Base-by-base conservation (phyloP, 2,113 vertebrate genomes). In the Fregata magnificens region DNA sequence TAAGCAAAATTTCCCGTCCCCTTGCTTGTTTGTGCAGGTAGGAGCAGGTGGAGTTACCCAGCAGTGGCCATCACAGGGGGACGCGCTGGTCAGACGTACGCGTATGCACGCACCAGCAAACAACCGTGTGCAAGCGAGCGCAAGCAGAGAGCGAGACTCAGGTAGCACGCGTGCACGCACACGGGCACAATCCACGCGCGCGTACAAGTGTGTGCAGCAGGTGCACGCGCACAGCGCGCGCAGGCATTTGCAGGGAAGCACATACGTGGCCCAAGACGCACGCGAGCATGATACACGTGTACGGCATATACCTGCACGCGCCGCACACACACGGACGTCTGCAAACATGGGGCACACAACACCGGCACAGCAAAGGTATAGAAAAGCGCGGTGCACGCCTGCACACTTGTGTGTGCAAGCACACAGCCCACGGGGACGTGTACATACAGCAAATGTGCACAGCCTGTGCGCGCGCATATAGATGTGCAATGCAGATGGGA, bases 81-180 rank as follows among this genome's bases (percentile, higher is more conserved):
- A n/a, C 6, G 3, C 8, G 1, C 25, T 11, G 50, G 49, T 17
- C 2, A 2, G 78, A 36, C 6, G 3, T 6, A 19, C 28, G 5
- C 4, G 12, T 28, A 15, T 5, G 47, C 13, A 5, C 26, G 5
- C 36, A 6, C 36, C 3, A 2, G 49, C 19, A 22, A 40, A 16
- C 11, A 36, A 20, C 10, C 5, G 2, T 7, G 3, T 10, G 61
- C 18, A 17, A n/a, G 49, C 47, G 13, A 42, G 26, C 5, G 5
- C 24, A 16, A 13, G 49, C 31, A 6, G 31, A 13, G n/a, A 17
- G 9, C 5, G 1, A 56, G 56, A 24, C 32, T 49, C 9, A 0
- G 12, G 29, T 14, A 20, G 36, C 59, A 13, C 13, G 5, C 1
- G 3, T 8, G 24, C 24, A 8, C 29, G 6, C 22, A 3, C 47